phyloP scores from a whole-genome alignment of 1,140 invertebrate species.

The Aculops lycopersici region DNA sequence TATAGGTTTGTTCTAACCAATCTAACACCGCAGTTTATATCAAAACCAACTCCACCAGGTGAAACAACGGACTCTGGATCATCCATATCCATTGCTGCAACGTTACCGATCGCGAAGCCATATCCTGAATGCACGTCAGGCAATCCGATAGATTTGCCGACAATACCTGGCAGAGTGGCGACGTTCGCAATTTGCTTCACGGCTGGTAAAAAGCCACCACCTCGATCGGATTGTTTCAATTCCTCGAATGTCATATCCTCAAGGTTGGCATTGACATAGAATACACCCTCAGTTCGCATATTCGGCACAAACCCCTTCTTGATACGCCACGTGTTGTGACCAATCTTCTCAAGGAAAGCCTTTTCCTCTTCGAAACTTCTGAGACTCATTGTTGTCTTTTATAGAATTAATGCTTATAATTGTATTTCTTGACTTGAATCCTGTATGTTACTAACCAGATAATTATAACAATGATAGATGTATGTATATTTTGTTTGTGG shows the following conservation, averaged over 20 bases:
- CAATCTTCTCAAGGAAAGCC: conserved; percentile 63
- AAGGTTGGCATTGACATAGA: conserved; percentile 73
- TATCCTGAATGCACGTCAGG: conserved; percentile 98
- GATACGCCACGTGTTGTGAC: conserved; percentile 54
- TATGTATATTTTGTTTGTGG: too few relatives aligned
- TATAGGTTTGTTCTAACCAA: conserved; percentile 73
- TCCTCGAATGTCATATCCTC: conserved; percentile 96
- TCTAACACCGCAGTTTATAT: conserved; percentile 93
- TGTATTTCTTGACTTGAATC: too few relatives aligned
- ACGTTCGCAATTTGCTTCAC: conserved; percentile 99
- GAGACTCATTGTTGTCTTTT: conserved; percentile 32
- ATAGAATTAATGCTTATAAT: too few relatives aligned
- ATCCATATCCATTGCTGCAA: conserved; percentile 91
- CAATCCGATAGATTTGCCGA: conserved; percentile 45
- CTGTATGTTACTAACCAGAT: too few relatives aligned
- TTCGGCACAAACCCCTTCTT: conserved; percentile 97
- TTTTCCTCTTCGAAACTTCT: conserved; percentile 75
- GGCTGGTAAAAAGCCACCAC: conserved; percentile 76
- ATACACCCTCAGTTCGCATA: conserved; percentile 89
- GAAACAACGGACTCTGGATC: conserved; percentile 78
- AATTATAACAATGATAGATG: too few relatives aligned
- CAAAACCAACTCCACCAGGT: conserved; percentile 92
- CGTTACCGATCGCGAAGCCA: conserved; percentile 97
- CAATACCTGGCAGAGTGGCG: conserved; percentile 85
- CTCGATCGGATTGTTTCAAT: conserved; percentile 49